phyloP scores from a whole-genome alignment of 2,888 invertebrate species.

The Nymphalis polychloros region DNA sequence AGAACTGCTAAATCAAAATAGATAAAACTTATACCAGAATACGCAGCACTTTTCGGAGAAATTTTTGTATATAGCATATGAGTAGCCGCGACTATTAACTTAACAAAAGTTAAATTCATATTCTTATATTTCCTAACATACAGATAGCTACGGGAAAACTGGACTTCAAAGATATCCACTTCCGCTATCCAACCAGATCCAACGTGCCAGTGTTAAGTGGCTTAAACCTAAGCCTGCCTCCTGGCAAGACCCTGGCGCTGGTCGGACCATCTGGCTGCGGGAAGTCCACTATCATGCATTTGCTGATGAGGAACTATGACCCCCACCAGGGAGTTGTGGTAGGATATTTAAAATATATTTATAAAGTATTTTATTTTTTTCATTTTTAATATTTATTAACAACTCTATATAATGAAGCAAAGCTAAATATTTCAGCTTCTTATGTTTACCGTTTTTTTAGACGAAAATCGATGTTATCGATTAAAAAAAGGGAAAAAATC shows the following conservation, averaged over 20 bases:
- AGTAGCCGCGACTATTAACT: too few species aligned
- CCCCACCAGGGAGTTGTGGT: constrained; percentile 81
- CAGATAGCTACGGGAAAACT: constrained; percentile 84
- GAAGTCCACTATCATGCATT: constrained; percentile 89
- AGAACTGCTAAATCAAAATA: too few species aligned
- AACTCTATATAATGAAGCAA: too few species aligned
- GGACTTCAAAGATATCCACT: constrained; percentile 83
- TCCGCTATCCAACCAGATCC: constrained; percentile 89
- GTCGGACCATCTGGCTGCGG: constrained; percentile 89
- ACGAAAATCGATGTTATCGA: too few species aligned
- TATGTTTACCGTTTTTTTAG: too few species aligned
- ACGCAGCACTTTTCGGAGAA: too few species aligned
- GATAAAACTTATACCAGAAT: too few species aligned
- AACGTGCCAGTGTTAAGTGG: constrained; percentile 86
- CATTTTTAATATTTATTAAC: too few species aligned
- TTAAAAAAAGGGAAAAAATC: too few species aligned
- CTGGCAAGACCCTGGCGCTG: constrained; percentile 86
- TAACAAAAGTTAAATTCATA: too few species aligned
- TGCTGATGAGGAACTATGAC: constrained; percentile 90
- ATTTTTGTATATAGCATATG: too few species aligned
- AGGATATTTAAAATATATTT: constrained; percentile 40
- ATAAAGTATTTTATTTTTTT: background rate
- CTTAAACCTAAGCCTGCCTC: constrained; percentile 81
- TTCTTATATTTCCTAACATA: background rate
- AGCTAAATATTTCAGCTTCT: too few species aligned